Evolutionary conservation across 2,797 vertebrate species (phyloP), one percentile per base, ranked within the genome.

Genomic region (Macrochelys suwanniensis): DNA sequence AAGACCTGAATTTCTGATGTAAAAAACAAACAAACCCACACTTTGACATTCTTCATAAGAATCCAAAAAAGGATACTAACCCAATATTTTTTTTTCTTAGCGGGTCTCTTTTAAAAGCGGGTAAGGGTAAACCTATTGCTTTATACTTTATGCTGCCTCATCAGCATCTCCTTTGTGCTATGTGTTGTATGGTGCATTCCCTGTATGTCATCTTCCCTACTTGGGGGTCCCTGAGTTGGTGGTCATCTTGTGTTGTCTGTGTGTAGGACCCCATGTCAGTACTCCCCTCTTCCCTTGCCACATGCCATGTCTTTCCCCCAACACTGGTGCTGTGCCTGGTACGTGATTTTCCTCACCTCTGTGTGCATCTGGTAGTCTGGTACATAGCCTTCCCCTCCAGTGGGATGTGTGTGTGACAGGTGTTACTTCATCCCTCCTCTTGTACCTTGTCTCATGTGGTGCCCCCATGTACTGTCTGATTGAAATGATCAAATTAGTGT

Each of bases 371-470:
- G 59, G 51, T 82, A 17, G 1, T 71, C 84, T 78, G 61, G 50
- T 82, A 16, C 12, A 23, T 42, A 71, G 68, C 10, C 10, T 23
- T 17, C 68, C 21, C 37, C 19, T 11, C 10, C n/a, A 37, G 68
- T 71, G 68, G 5, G 61, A 16, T 2, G 33, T 65, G 61, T 42
- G 65, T 37, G n/a, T 5, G n/a, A 21, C 10, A 19, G n/a, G n/a
- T 71, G 11, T 33, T 1, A 1, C 2, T 0, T 15, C 19, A 33
- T 49, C 3, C 51, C 3, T 19, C 2, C 79, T 19, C 16, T 11
- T 47, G 31, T 54, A 31, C n/a, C 1, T 82, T 79, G 13, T 11
- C 4, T 76, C 87, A 37, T 57, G 4, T 0, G 3, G 23, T 84
- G 87, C 17, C 15, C 4, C 16, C 76, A 9, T 59, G 47, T 84